Base-by-base conservation (phyloP, 2,113 vertebrate genomes). In the Gobio gobio region DNA sequence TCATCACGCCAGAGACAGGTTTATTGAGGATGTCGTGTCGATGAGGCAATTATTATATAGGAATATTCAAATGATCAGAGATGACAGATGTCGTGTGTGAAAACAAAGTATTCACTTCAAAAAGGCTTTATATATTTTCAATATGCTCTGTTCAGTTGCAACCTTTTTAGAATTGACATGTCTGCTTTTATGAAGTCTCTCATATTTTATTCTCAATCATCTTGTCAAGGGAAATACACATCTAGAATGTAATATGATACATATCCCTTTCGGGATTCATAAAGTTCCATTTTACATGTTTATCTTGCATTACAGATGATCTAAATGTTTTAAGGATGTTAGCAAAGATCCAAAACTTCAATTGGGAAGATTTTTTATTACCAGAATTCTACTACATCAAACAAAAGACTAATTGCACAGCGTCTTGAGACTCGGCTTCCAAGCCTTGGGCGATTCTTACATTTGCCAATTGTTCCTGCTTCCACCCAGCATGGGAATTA, bases 381-480 rank as follows among this genome's bases (percentile, higher is more conserved):
- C 2, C 29, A 54, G 29, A 68, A 68, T 54, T 51, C 70, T 73
- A 4, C 61, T 64, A 47, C 43, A 73, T 73, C 70, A 47, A 73
- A 73, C 40, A 73, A 73, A 73, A 73, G 70, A 73, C 43, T 73
- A 73, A 24, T 73, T 73, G 43, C n/a, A 26, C n/a, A 24, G 20
- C 10, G 43, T 54, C 40, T 22, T 58, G 78, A 49, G 13, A 10
- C 26, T 18, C 16, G 12, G 20, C 56, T 61, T 20, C 24, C 76
- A 74, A 49, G 70, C 70, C 22, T 24, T 47, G 24, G 70, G 70
- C 43, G 6, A 74, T 74, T 74, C 43, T 74, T n/a, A 9, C 47
- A 78, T 58, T 78, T 78, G 29, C 70, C 70, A 14, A 74, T 58
- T 33, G 5, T 36, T 58, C 5, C 20, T 58, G 18, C 54, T 58